Evolutionary conservation across 2,888 invertebrate species (phyloP).

Genomic region (Drepana falcataria): DNA sequence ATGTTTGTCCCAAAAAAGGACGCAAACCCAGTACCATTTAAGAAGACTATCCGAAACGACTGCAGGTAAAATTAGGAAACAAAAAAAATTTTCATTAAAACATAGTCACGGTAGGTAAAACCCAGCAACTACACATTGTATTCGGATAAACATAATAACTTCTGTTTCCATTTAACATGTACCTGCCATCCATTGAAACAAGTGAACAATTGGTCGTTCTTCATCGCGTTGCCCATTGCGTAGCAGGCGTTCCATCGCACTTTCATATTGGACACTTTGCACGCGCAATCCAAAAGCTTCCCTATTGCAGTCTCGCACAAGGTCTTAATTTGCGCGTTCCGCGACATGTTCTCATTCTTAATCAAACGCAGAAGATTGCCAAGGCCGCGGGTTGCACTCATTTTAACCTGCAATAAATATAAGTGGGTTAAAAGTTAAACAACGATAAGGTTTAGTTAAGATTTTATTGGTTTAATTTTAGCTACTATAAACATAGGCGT

Average conservation of each 20-base stretch:
- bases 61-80: no score
- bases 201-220: constrained; percentile 74
- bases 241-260: constrained; percentile 96
- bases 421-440: background rate
- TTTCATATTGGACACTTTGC: constrained; percentile 87
- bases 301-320: constrained; percentile 80
- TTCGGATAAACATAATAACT: background rate
- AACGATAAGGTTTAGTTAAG: background rate
- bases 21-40: no score
- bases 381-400: constrained; percentile 88
- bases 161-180: constrained; percentile 6
- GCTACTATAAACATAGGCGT: no score
- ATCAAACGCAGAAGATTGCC: constrained; percentile 88
- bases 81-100: no score
- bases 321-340: constrained; percentile 67
- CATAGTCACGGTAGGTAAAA: no score
- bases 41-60: no score
- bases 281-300: constrained; percentile 84
- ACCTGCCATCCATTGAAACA: constrained; percentile 77
- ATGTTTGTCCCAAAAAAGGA: no score
- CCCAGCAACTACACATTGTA: no score
- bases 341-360: constrained; percentile 63
- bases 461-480: background rate
- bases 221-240: constrained; percentile 89
- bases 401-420: constrained; percentile 65